These are phyloP conservation scores for Lagopus leucura DNA, from an alignment of 2,113 vertebrate genomes.

Conservation along the genomic window DNA sequence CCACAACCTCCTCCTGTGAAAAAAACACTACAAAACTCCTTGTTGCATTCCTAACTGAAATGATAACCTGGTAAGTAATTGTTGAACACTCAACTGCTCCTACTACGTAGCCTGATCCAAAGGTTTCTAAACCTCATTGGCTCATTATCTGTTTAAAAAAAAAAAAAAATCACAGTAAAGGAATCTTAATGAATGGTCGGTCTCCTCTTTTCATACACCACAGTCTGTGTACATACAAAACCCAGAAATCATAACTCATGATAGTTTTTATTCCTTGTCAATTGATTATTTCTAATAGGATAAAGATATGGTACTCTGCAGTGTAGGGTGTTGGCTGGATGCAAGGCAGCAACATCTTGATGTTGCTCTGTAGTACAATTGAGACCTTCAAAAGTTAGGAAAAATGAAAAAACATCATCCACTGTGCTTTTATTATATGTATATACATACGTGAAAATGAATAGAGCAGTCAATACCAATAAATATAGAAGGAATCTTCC, in stretches of 20 bases:
- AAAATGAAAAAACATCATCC: neutral
- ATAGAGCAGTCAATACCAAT: neutral
- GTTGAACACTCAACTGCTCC: neutral
- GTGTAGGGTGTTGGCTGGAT: neutral
- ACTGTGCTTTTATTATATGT: neutral
- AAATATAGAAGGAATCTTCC: neutral
- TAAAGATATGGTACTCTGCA: neutral
- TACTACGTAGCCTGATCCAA: neutral
- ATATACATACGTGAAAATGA: neutral
- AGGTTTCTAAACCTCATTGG: neutral
- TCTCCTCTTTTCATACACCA: neutral
- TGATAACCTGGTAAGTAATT: neutral
- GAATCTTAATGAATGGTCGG: neutral
- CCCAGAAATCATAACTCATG: neutral
- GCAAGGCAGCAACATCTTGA: neutral
- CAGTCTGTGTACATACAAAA: neutral
- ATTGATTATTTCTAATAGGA: neutral
- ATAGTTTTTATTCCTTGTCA: neutral
- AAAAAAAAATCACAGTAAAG: neutral
- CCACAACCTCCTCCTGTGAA: neutral
- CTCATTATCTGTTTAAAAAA: neutral
- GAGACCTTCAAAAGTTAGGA: neutral
- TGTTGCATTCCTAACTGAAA: conserved; percentile 5
- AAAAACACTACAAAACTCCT: neutral
- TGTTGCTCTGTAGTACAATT: neutral